A percentile compares a stretch with the other conserved stretches of the same genome.
Conservation (phyloP, 2,113 vertebrate species). For the Cyanoderma ruficeps region DNA sequence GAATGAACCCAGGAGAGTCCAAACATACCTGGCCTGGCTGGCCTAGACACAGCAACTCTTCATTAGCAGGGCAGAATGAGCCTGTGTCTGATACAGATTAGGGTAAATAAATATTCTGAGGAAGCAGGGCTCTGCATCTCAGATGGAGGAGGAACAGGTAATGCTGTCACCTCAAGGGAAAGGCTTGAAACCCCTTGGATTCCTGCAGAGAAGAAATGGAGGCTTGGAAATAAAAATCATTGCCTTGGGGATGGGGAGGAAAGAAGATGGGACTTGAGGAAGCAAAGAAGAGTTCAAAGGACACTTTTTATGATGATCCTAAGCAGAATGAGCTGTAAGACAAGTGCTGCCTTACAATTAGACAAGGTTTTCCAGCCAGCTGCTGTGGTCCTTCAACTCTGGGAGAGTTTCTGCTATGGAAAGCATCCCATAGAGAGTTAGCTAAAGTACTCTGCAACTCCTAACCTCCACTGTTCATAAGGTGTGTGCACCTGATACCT, state of each 20-base stretch:
- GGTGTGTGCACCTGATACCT: not conserved
- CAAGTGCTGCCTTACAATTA: not conserved
- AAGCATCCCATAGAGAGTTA: not conserved
- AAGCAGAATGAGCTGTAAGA: not conserved
- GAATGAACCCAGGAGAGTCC: not conserved
- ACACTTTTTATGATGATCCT: not conserved
- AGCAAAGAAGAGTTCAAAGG: conserved; percentile 38
- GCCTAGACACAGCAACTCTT: not conserved
- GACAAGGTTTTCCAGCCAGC: not conserved
- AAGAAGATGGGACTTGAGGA: conserved; percentile 7
- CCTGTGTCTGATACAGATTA: not conserved
- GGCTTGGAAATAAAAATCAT: conserved; percentile 46
- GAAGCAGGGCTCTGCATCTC: not conserved
- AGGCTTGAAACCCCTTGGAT: conserved; percentile 39
- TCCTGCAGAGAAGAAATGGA: conserved; percentile 16
- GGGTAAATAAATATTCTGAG: conserved; percentile 14
- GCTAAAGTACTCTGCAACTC: not conserved
- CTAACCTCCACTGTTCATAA: not conserved
- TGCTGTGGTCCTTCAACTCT: not conserved
- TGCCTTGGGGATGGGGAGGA: conserved; percentile 36
- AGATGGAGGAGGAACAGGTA: conserved; percentile 14
- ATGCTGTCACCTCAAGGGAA: conserved; percentile 6
- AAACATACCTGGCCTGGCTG: not conserved
- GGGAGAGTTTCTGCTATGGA: not conserved
- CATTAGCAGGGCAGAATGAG: not conserved